phyloP scores from a whole-genome alignment of 2,113 vertebrate genomes.

The Megaleporinus macrocephalus region DNA sequence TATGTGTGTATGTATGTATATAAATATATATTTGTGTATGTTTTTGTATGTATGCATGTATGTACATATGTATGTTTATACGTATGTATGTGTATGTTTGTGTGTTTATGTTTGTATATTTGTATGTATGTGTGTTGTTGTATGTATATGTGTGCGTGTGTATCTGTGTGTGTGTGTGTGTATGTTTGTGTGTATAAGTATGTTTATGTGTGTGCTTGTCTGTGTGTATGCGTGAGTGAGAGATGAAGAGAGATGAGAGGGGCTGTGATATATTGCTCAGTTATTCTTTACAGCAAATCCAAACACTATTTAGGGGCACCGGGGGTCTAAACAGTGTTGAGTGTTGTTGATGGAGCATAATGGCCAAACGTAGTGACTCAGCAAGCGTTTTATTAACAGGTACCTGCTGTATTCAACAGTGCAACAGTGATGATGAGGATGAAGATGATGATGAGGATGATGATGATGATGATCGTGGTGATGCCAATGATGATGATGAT shows the following conservation, averaged over 20 bases:
- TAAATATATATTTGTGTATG: no score
- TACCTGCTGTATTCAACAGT: neutral
- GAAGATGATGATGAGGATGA: neutral
- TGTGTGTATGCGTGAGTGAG: neutral
- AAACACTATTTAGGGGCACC: neutral
- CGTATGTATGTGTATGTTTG: no score
- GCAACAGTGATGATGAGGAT: neutral
- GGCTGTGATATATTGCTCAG: neutral
- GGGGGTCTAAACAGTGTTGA: neutral
- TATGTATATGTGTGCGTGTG: no score
- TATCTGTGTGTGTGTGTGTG: no score
- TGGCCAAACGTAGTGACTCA: constrained; percentile 3
- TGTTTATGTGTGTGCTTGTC: no score
- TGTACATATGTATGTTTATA: no score
- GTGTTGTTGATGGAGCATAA: neutral
- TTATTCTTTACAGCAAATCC: constrained; percentile 5
- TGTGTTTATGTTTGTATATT: no score
- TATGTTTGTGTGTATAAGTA: no score
- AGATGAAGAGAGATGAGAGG: neutral
- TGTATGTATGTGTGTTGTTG: no score
- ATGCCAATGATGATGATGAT: neutral
- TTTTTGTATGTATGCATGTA: no score
- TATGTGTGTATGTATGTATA: no score
- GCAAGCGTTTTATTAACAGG: neutral
- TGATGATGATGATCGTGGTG: neutral